Evolutionary conservation across 2,113 vertebrate genomes (phyloP).

Genomic region (Nothobranchius furzeri): DNA sequence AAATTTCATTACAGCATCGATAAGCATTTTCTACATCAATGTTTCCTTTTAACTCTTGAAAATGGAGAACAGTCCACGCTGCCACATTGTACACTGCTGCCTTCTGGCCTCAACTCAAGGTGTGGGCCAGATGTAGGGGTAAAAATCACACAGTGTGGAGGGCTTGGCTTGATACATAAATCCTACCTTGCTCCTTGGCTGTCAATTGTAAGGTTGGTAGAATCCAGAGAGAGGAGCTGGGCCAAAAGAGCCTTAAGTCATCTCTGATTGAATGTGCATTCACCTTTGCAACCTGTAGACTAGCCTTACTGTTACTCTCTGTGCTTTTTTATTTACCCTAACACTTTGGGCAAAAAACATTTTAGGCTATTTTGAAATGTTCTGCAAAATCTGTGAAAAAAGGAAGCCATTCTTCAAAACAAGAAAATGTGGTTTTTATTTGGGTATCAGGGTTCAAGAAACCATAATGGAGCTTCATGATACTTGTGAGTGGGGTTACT

Average conservation of each 20-base stretch:
- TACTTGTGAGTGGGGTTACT: too few species aligned
- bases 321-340: conserved; percentile 39
- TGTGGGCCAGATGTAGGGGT: conserved; percentile 55
- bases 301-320: conserved; percentile 35
- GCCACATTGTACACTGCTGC: conserved; percentile 53
- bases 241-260: conserved; percentile 51
- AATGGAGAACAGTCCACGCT: conserved; percentile 63
- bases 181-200: conserved; percentile 34
- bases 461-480: not conserved
- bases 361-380: not conserved
- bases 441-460: not conserved
- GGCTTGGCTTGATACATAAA: conserved; percentile 47
- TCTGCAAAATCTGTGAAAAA: not conserved
- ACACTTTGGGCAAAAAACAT: conserved; percentile 19
- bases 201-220: conserved; percentile 44
- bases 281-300: conserved; percentile 40
- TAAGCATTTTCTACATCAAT: conserved; percentile 71
- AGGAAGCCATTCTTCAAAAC: too few species aligned
- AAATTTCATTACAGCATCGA: conserved; percentile 76
- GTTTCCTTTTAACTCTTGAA: conserved; percentile 71
- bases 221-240: conserved; percentile 43
- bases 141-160: conserved; percentile 34
- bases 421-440: not conserved
- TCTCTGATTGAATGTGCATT: conserved; percentile 51
- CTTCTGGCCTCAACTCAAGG: conserved; percentile 60